Conservation (phyloP, 2,888 invertebrate species). For the Apamea crenata region DNA sequence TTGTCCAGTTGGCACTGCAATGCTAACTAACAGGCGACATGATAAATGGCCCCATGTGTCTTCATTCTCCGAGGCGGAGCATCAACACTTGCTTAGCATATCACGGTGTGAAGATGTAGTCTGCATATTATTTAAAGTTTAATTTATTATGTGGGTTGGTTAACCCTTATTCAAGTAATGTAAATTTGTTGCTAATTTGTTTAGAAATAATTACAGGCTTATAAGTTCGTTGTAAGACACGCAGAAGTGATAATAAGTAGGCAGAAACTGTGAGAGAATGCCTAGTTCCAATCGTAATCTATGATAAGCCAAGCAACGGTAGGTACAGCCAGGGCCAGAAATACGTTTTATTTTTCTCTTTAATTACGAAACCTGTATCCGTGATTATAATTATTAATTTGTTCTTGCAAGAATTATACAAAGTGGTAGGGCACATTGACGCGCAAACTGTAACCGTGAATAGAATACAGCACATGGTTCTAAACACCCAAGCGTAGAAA, state of each 20-base stretch:
- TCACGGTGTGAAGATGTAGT: constrained; percentile 6
- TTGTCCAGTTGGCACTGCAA: constrained; percentile 33
- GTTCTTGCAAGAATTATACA: no score
- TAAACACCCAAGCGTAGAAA: no score
- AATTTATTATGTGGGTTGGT: constrained; percentile 18
- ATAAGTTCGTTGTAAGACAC: neutral
- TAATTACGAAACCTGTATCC: no score
- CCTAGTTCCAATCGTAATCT: neutral
- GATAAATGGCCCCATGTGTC: constrained; percentile 43
- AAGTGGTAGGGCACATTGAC: no score
- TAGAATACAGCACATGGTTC: no score
- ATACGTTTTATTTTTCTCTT: neutral
- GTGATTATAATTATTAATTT: neutral
- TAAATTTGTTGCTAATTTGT: neutral
- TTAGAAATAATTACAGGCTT: neutral
- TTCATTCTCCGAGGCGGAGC: constrained; percentile 41
- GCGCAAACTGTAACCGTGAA: neutral
- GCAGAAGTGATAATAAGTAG: neutral
- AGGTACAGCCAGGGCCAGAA: neutral
- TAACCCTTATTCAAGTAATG: neutral
- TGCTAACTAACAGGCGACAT: constrained; percentile 30
- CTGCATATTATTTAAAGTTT: constrained; percentile 25
- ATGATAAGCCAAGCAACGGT: no score
- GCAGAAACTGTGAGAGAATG: neutral
- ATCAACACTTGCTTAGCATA: constrained; percentile 45